phyloP scores from a whole-genome alignment of 2,113 vertebrate genomes.

The Lynx canadensis region DNA sequence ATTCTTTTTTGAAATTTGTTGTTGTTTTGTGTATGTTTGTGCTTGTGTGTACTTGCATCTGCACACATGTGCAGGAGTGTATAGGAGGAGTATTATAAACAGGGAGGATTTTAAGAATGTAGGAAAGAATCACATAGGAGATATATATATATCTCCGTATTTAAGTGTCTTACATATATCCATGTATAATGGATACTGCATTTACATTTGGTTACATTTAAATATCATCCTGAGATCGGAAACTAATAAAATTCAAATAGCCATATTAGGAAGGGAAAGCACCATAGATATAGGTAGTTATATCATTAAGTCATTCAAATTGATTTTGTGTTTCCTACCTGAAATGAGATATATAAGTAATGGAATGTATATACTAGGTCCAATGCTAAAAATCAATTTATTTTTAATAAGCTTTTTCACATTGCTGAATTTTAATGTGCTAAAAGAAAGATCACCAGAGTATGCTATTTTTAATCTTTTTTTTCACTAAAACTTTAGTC shows the following conservation, averaged over 20 bases:
- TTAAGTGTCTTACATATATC: neutral
- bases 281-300: neutral
- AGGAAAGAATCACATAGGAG: neutral
- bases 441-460: neutral
- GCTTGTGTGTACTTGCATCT: neutral
- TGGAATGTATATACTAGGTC: neutral
- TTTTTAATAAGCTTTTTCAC: conserved; percentile 34
- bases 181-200: neutral
- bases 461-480: neutral
- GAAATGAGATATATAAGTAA: conserved; percentile 33
- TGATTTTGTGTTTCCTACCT: conserved; percentile 33
- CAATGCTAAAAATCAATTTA: neutral
- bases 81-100: neutral
- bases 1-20: neutral
- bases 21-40: neutral
- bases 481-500: neutral
- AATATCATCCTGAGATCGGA: neutral
- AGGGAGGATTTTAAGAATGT: neutral
- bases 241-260: conserved; percentile 44
- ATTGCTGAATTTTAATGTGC: conserved; percentile 48
- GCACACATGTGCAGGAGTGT: neutral
- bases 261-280: conserved; percentile 16
- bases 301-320: conserved; percentile 30
- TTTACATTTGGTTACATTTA: conserved; percentile 18
- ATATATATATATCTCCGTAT: neutral